These are phyloP conservation scores for Rambutsinella grinnellia DNA, from an alignment of 2,888 invertebrate species.

Conservation along the genomic window DNA sequence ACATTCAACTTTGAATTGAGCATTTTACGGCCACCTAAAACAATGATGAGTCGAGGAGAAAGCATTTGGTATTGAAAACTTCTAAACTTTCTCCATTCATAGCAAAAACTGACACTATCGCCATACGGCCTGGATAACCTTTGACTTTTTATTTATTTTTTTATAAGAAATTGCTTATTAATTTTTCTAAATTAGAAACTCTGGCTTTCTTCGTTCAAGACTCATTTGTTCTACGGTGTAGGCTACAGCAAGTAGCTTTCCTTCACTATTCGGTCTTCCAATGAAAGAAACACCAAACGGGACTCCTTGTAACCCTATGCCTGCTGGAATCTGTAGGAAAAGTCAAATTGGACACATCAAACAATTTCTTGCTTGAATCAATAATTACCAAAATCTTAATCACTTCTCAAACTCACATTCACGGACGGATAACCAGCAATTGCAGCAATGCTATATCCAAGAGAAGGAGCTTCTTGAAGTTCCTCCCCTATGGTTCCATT, in stretches of 20 bases:
- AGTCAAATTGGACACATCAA: neutral
- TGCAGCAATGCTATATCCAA: slow-evolving; percentile 23
- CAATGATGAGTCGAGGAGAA: no score
- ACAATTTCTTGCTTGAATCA: neutral
- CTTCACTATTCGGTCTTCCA: slow-evolving; percentile 44
- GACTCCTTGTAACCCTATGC: slow-evolving; percentile 30
- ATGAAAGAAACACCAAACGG: slow-evolving; percentile 55
- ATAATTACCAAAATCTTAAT: neutral
- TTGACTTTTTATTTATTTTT: no score
- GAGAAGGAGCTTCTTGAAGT: neutral
- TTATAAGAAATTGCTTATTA: neutral
- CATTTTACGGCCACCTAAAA: no score
- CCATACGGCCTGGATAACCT: no score
- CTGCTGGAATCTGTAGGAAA: slow-evolving; percentile 50
- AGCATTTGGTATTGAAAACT: no score
- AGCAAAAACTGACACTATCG: no score
- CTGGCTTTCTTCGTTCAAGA: slow-evolving; percentile 1
- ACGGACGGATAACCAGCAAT: slow-evolving; percentile 48
- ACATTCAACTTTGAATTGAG: no score
- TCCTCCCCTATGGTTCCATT: neutral
- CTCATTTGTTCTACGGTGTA: slow-evolving; percentile 16
- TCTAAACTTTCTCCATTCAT: no score
- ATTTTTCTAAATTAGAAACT: slow-evolving; percentile 13
- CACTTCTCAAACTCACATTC: slow-evolving; percentile 11
- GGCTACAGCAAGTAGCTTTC: slow-evolving; percentile 33